Conservation (phyloP, 2,888 invertebrate genomes). For the Caenorhabditis becei region DNA sequence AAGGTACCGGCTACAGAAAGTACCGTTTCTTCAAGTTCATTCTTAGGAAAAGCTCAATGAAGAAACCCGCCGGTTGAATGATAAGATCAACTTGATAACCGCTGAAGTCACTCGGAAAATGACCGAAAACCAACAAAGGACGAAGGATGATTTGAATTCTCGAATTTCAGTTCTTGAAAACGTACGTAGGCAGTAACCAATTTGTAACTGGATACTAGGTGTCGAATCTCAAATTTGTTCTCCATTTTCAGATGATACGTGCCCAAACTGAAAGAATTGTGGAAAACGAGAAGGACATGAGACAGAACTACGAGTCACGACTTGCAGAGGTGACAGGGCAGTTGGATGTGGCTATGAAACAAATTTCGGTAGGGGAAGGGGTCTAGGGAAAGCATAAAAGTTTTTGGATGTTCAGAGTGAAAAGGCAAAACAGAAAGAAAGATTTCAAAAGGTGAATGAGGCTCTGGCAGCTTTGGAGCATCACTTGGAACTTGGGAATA, state of each 20-base stretch:
- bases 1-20: conserved; percentile 66
- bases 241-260: conserved; percentile 69
- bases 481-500: conserved; percentile 79
- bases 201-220: background rate
- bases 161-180: conserved; percentile 64
- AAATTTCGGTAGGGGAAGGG: conserved; percentile 49
- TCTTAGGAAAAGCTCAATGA: conserved; percentile 76
- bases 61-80: conserved; percentile 77
- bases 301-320: conserved; percentile 66
- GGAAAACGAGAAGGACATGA: conserved; percentile 72
- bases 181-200: conserved; percentile 41
- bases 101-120: conserved; percentile 76
- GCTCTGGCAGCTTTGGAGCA: conserved; percentile 79
- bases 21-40: too few relatives aligned
- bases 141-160: conserved; percentile 74
- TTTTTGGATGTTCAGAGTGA: conserved; percentile 62
- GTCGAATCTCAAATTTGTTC: background rate
- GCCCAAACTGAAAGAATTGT: conserved; percentile 69
- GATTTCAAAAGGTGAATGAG: conserved; percentile 79
- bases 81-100: conserved; percentile 77
- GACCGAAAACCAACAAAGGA: conserved; percentile 71
- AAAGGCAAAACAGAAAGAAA: conserved; percentile 77
- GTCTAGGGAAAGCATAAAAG: background rate
- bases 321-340: conserved; percentile 64
- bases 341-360: conserved; percentile 69